phyloP scores from a whole-genome alignment of 2,113 vertebrate genomes.

The Esox niger region DNA sequence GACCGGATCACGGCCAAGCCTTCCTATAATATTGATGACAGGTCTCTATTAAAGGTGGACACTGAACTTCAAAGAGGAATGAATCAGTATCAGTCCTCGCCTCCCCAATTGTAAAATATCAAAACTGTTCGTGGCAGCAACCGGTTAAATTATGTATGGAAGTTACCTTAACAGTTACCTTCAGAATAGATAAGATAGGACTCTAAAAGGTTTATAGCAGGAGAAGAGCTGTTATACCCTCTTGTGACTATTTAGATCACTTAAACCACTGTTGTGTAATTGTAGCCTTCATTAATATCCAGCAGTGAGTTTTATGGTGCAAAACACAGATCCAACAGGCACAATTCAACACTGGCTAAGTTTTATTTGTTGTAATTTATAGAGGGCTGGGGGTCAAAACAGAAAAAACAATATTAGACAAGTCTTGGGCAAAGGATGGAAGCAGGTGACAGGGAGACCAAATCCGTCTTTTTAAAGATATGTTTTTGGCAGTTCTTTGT shows the following conservation, averaged over 20 bases:
- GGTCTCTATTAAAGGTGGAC: neutral
- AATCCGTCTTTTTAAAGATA: too few species aligned
- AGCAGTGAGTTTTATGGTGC: conserved; percentile 21
- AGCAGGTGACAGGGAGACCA: too few species aligned
- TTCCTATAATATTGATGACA: too few species aligned
- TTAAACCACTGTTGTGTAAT: conserved; percentile 18
- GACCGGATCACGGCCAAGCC: too few species aligned
- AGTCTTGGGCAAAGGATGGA: too few species aligned
- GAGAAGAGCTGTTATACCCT: neutral
- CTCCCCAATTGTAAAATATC: conserved; percentile 8
- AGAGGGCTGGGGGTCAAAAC: neutral
- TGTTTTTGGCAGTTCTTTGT: too few species aligned
- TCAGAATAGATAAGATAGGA: conserved; percentile 7
- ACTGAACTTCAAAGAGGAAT: neutral
- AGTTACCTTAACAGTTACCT: conserved; percentile 19
- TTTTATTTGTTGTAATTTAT: neutral
- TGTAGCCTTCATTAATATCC: conserved; percentile 30
- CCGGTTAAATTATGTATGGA: conserved; percentile 5
- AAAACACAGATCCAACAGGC: conserved; percentile 24
- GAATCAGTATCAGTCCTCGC: neutral
- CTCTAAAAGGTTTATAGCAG: neutral
- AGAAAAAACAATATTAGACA: neutral
- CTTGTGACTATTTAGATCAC: neutral
- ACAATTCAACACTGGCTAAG: conserved; percentile 1
- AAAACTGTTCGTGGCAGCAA: conserved; percentile 5